A percentile compares a stretch with the other conserved stretches of the same genome.
These are phyloP conservation scores for Sarotherodon lohbergeri DNA, from an alignment of 2,113 vertebrate species.

Conservation along the genomic window DNA sequence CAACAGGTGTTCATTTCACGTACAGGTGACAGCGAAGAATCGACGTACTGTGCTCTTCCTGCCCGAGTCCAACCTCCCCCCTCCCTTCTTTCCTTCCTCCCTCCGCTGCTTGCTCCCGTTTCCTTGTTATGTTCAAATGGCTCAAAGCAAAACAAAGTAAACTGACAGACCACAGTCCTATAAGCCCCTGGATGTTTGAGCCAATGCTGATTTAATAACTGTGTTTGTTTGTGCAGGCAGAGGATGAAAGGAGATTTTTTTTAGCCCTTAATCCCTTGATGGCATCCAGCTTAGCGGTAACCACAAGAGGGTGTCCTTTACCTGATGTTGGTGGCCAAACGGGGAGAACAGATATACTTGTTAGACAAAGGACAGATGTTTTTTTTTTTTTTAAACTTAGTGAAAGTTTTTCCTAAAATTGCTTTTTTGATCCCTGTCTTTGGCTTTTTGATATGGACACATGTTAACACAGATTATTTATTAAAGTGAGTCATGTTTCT, in stretches of 20 bases:
- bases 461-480: neutral
- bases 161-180: neutral
- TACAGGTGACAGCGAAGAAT: conserved; percentile 31
- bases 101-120: neutral
- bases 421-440: neutral
- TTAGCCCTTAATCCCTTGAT: neutral
- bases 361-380: neutral
- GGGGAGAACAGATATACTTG: neutral
- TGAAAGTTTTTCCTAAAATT: neutral
- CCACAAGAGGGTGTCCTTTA: conserved; percentile 59
- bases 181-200: neutral
- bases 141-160: neutral
- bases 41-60: neutral
- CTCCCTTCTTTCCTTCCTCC: neutral
- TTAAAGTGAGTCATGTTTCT: neutral
- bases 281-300: neutral
- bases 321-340: neutral
- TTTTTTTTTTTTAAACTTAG: fast-evolving
- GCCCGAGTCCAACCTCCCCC: neutral
- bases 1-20: conserved; percentile 53
- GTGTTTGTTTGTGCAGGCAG: neutral
- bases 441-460: neutral
- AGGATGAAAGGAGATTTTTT: neutral
- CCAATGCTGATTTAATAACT: neutral
- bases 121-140: neutral